Evolutionary conservation across 1,140 invertebrate species (phyloP), one percentile per base, ranked within the genome.

Genomic region (Maconellicoccus hirsutus): DNA sequence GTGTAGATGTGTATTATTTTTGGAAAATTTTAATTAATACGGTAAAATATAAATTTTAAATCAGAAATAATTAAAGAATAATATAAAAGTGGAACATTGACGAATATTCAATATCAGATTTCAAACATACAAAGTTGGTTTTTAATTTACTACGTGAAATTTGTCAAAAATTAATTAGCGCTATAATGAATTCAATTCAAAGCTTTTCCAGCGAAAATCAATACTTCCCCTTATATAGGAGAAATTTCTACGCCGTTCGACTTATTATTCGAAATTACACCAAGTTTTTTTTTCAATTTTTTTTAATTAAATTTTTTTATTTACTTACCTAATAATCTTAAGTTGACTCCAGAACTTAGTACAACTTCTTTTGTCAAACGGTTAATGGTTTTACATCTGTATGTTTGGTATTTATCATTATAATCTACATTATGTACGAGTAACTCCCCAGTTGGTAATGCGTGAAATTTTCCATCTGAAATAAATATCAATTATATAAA

Each of bases 311-410:
- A 33, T 33, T 33, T 33, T 33, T 33, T 33, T 33, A 33, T 66
- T 21, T 22, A 82, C 83, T 82, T 81, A 88, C 86, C 86, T 77
- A 85, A 84, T 78, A 90, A 87, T 75, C 87, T 83, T 71, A 91
- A 84, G 76, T 85, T 87, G 16, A 87, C 87, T 59, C 87, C 83
- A 25, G 84, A 84, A 78, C 89, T 90, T 72, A 86, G 82, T 71
- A 89, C 87, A 70, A 88, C 85, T 82, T 88, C 84, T 74, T 87
- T 84, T 72, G 89, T 91, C 23, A 92, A 83, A 52, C 86, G 82
- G 79, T 91, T 88, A 82, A 89, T 88, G 70, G 89, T 91, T 74
- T 88, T 85, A 77, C 90, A 92, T 72, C 86, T 84, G 79, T 89
- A 92, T 29, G 85, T 84, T 70, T 85, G 85, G 76, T 86, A 86